Evolutionary conservation across 2,113 vertebrate genomes (phyloP), one percentile per base, ranked within the genome.

Genomic region (Passer domesticus): DNA sequence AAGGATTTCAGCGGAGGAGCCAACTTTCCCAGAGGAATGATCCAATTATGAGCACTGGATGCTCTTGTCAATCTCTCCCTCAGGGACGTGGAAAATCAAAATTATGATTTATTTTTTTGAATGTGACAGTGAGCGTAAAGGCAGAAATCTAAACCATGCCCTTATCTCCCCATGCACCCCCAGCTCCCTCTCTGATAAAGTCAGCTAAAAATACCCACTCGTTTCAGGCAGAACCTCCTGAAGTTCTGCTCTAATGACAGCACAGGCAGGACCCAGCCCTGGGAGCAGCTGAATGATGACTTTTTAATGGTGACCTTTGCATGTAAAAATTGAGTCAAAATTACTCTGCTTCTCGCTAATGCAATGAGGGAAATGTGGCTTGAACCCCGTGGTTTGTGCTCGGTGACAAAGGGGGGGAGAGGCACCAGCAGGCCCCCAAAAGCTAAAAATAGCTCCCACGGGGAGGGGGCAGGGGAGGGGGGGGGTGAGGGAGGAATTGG

Each of bases 71-170:
- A 90, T 96, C 94, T 96, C 83, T 93, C 96, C 93, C 94, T 92
- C 90, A 96, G 96, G 96, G 96, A 97, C 10, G 13, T 53, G 44
- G 94, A 94, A 94, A 97, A 97, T 97, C 96, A 97, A 95, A 98
- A 96, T 95, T 95, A 94, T 69, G 92, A 83, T 97, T 97, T 94
- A 35, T 84, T 95, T 96, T 97, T 97, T 96, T 93, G 87, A 94
- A 96, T 96, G 96, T 90, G 93, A 94, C 92, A 95, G 86, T 12
- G 76, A 97, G 87, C 59, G 87, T 91, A 96, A 96, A 97, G 92
- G 79, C 88, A 97, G 95, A 95, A 96, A 96, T 96, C 79, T 95
- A 96, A 98, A 91, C 94, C 93, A 30, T 70, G 95, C 96, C 62
- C 84, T 97, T 97, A 97, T 97, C 96, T 97, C 96, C 82, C 67